Conservation (phyloP, 35 echinoderm and acorn worm genomes). For the Apostichopus japonicus region DNA sequence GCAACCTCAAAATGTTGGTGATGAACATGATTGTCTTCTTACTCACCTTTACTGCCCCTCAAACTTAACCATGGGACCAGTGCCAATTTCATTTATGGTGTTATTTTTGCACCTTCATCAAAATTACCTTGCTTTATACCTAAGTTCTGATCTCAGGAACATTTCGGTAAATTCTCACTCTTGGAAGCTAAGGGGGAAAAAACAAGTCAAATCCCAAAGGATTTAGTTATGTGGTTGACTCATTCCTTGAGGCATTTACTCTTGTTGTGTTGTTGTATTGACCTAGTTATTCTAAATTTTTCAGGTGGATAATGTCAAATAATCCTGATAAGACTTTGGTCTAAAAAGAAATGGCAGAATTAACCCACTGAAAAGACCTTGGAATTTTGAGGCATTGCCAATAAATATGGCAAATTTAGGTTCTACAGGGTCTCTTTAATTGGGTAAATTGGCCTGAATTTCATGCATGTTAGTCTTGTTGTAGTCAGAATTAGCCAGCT, state of each 20-base stretch:
- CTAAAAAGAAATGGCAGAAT: neutral
- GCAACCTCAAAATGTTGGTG: no score
- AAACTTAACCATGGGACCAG: no score
- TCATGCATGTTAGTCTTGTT: neutral
- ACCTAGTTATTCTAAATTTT: neutral
- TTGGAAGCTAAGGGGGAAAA: neutral
- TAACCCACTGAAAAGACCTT: neutral
- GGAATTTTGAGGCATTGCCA: neutral
- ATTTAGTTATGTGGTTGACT: neutral
- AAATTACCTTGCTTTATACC: neutral
- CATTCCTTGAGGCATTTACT: neutral
- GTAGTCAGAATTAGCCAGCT: no score
- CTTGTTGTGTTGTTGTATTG: neutral
- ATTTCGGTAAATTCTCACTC: neutral
- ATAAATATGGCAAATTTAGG: neutral
- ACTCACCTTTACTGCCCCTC: no score
- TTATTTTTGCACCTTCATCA: neutral
- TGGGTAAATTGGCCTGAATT: neutral
- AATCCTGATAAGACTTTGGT: neutral
- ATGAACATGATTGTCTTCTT: no score
- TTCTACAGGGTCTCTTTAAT: neutral
- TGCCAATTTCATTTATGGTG: no score
- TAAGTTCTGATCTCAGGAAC: neutral
- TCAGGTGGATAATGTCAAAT: neutral
- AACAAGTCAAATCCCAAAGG: neutral